Evolutionary conservation across 1,140 invertebrate genomes (phyloP).

Genomic region (Drosophila burlai): DNA sequence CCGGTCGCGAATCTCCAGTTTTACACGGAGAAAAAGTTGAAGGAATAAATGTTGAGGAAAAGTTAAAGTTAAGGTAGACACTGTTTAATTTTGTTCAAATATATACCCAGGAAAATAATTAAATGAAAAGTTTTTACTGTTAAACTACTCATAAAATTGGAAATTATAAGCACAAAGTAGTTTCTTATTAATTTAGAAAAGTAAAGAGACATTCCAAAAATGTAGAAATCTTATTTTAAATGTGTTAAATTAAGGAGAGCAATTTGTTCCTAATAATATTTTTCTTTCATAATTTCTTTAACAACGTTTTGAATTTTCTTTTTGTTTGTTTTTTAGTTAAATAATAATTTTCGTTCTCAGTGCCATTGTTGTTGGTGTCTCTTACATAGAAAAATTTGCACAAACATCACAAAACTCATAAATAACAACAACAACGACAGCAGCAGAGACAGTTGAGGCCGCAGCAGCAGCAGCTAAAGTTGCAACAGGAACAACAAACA

Average conservation of each 20-base stretch:
- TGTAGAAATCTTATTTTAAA: too few relatives aligned
- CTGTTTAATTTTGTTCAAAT: too few relatives aligned
- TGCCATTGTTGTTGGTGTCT: conserved; percentile 28
- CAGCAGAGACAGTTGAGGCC: conserved; percentile 10
- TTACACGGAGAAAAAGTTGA: neutral
- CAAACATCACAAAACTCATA: conserved; percentile 83
- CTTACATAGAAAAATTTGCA: conserved; percentile 81
- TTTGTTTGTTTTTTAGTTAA: neutral
- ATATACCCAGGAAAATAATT: too few relatives aligned
- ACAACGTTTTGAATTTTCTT: neutral
- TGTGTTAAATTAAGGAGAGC: too few relatives aligned
- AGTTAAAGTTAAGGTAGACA: too few relatives aligned
- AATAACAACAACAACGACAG: conserved; percentile 72
- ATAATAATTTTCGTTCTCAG: neutral
- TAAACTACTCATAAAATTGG: too few relatives aligned
- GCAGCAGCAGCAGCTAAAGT: conserved; percentile 12
- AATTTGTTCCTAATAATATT: too few relatives aligned
- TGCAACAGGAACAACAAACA: conserved; percentile 19
- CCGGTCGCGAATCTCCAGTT: conserved; percentile 2
- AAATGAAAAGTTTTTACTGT: too few relatives aligned
- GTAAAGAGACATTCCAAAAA: too few relatives aligned
- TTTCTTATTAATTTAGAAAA: too few relatives aligned
- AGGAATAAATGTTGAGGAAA: too few relatives aligned
- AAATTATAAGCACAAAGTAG: too few relatives aligned
- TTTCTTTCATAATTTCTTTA: neutral